Evolutionary conservation across 2,797 vertebrate species (phyloP).

Genomic region (Alexandromys oeconomus): DNA sequence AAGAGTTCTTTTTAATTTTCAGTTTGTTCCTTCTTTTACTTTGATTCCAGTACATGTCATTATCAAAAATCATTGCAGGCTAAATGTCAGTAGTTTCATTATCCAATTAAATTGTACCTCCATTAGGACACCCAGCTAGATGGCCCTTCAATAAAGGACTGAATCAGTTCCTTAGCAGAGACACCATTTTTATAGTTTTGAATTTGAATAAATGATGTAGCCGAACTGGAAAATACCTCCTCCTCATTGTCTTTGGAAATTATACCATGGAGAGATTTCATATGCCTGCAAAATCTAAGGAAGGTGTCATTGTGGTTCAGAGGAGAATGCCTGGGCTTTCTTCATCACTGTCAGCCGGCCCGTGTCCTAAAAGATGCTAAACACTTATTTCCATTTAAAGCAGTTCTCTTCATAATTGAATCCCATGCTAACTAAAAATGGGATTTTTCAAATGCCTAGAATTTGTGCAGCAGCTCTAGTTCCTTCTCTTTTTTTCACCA

Average conservation of each 20-base stretch:
- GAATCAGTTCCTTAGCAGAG: constrained; percentile 31
- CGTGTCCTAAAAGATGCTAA: constrained; percentile 59
- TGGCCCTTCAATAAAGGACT: constrained; percentile 8
- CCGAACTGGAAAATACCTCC: constrained; percentile 22
- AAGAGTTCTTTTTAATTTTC: neutral
- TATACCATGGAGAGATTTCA: neutral
- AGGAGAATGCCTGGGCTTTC: constrained; percentile 59
- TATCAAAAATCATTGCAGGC: constrained; percentile 43
- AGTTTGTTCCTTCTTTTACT: constrained; percentile 47
- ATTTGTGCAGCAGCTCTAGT: constrained; percentile 55
- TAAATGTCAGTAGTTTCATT: constrained; percentile 60
- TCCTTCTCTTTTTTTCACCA: neutral
- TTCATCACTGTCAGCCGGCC: constrained; percentile 42
- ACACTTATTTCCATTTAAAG: constrained; percentile 68
- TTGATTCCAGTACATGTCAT: neutral
- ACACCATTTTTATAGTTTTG: constrained; percentile 57
- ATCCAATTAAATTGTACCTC: constrained; percentile 28
- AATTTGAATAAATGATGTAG: constrained; percentile 37
- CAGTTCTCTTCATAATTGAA: constrained; percentile 71
- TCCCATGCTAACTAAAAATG: constrained; percentile 62
- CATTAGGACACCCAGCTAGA: neutral
- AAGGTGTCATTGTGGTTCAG: constrained; percentile 35
- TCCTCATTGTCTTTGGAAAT: constrained; percentile 42
- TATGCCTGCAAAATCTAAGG: constrained; percentile 28
- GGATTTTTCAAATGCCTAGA: constrained; percentile 55